Conservation (phyloP, 2,888 invertebrate genomes). For the Merodon equestris region DNA sequence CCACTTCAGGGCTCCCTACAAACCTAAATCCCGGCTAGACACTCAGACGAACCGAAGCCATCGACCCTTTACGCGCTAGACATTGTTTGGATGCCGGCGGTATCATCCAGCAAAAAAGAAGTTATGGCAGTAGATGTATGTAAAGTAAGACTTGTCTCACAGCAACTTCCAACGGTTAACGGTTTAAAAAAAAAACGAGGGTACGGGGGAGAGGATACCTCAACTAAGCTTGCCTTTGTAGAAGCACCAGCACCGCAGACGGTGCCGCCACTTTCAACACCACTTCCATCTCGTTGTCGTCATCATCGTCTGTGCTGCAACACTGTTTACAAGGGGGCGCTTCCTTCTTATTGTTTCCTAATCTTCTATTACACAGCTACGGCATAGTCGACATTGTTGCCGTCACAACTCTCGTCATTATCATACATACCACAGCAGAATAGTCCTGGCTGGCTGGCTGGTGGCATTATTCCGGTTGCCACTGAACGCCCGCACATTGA, state of each 20-base stretch:
- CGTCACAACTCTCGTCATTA: too few species aligned
- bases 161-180: too few species aligned
- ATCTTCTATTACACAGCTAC: conserved; percentile 63
- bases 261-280: conserved; percentile 34
- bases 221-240: too few species aligned
- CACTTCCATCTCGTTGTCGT: conserved; percentile 32
- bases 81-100: conserved; percentile 54
- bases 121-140: conserved; percentile 10
- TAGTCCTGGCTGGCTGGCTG: too few species aligned
- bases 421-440: not conserved
- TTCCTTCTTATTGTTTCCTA: conserved; percentile 63
- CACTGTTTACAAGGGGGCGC: conserved; percentile 47
- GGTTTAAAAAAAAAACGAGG: too few species aligned
- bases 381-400: conserved; percentile 14
- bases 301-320: too few species aligned
- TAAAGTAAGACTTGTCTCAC: too few species aligned
- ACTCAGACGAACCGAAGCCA: conserved; percentile 59
- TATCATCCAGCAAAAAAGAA: too few species aligned
- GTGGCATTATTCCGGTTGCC: too few species aligned
- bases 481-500: conserved; percentile 44
- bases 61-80: conserved; percentile 56
- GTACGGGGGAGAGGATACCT: too few species aligned
- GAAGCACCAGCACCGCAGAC: conserved; percentile 24
- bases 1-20: conserved; percentile 48
- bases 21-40: conserved; percentile 64